Percentiles rank a stretch among this genome's conserved stretches.
These are phyloP conservation scores for Heliconius hortense DNA, from an alignment of 2,888 invertebrate species.

Conservation along the genomic window DNA sequence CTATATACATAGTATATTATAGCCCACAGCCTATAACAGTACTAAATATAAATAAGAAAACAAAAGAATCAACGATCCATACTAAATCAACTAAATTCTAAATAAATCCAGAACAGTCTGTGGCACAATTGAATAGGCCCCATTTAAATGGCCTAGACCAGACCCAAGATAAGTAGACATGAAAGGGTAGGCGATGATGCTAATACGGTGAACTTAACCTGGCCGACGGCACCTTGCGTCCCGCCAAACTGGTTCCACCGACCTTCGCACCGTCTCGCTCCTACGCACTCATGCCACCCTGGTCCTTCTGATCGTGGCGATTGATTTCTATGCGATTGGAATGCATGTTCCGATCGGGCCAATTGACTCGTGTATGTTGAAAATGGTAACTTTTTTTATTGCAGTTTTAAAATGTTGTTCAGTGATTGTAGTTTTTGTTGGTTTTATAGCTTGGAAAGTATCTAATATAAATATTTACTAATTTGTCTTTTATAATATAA, in stretches of 20 bases:
- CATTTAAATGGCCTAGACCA: slow-evolving; percentile 71
- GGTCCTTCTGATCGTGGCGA: slow-evolving; percentile 67
- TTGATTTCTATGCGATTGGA: slow-evolving; percentile 62
- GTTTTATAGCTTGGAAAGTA: neutral
- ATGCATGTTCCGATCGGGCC: slow-evolving; percentile 29
- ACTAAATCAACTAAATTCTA: slow-evolving; percentile 33
- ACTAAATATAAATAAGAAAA: too few species aligned
- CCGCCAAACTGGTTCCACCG: slow-evolving; percentile 77
- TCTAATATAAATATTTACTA: neutral
- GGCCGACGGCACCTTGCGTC: slow-evolving; percentile 77
- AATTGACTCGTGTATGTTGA: slow-evolving; percentile 13
- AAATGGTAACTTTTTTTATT: neutral
- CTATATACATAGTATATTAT: too few species aligned
- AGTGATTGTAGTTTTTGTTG: neutral
- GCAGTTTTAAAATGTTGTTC: neutral
- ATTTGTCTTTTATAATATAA: too few species aligned
- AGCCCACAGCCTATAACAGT: neutral
- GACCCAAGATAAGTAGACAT: slow-evolving; percentile 74
- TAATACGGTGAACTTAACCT: slow-evolving; percentile 78
- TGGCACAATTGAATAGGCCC: slow-evolving; percentile 69
- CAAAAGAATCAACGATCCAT: slow-evolving; percentile 23
- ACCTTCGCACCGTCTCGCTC: slow-evolving; percentile 71
- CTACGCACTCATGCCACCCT: slow-evolving; percentile 67
- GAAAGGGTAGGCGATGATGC: slow-evolving; percentile 77
- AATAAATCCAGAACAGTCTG: slow-evolving; percentile 43